Evolutionary conservation across 2,797 vertebrate genomes (phyloP), one percentile per base, ranked within the genome.

Genomic region (Anas acuta): DNA sequence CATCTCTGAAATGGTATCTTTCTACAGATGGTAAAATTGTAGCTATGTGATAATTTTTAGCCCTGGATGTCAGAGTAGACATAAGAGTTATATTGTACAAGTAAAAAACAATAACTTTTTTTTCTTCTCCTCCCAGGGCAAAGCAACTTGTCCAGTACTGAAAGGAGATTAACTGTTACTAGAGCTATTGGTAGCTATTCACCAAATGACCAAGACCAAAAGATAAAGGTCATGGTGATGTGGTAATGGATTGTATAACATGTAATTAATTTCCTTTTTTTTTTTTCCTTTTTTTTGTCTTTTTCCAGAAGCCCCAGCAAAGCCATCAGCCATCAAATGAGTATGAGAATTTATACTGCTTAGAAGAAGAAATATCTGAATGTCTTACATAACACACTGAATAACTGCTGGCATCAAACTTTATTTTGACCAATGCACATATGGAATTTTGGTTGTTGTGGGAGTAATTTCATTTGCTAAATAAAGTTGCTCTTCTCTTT

Each of bases 371-470:
- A 65, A 51, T 35, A 32, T 4, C 45, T 84, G 39, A 71, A 32
- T 47, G 20, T 61, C 49, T 91, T 87, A 25, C 9, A 41, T 49
- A 86, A 58, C 43, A 33, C 19, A 33, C 7, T 77, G 87, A 69
- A 21, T 74, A 69, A 64, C 28, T 81, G 32, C 33, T 70, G 56
- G 49, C 32, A 53, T 61, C 49, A 60, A 71, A 49, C 37, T 67
- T 86, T 75, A 71, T 86, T 86, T 86, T 91, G 88, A 74, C 82
- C 62, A 71, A 37, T n/a, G 21, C 69, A 37, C 64, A 75, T 83
- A 89, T 6, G 23, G 62, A 76, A 58, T 66, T 85, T 87, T 66
- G 7, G 37, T 69, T 78, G 45, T 49, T 0, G 7, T 49, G 75
- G 56, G 71, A 84, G 58, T 60, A 70, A 54, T 54, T 93, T 77